Base-by-base conservation (phyloP, 2,888 invertebrate species). In the Andrena chrysosceles region DNA sequence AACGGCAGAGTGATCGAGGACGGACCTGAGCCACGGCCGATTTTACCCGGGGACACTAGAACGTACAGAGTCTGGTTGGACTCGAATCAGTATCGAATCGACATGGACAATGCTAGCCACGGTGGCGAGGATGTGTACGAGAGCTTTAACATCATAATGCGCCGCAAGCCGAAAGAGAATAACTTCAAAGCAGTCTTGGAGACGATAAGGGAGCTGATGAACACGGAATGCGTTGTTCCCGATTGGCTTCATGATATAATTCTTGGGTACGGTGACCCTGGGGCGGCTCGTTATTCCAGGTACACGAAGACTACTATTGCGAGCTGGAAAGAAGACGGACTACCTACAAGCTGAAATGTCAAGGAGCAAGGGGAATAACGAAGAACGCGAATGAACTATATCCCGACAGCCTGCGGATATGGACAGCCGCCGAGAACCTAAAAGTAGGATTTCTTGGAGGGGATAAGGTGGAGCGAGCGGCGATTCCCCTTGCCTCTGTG, bases 181-280 rank as follows among this genome's bases (percentile, higher is more conserved):
- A 99, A 99, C 94, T 99, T 99, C 94, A 99, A 99, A 94, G 99
- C 99, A 0, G 99, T 99, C 0, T 94, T 99, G 89, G 99, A 99
- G 94, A 99, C 99, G 0, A 99, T 99, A 81, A 95, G 99, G 2
- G 99, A 99, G 94, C 95, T 99, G 87, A 99, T 99, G 99, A 99
- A 99, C 93, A 99, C 99, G 0, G 98, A 98, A 94, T 99, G 99
- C 93, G 99, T 99, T 13, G 99, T 99, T 4, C 99, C 99, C 0
- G 97, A 98, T 87, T 99, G 98, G 98, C 94, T 99, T n/a, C 98
- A 98, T 91, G 98, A 99, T 91, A 98, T 99, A 87, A 97, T 99
- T 66, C 95, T 99, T 20, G 99, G 99, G 0, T 99, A 99, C 93
- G 99, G 99, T 0, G 99, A 99, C 94, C 99, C 99, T 0, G 97